These are phyloP conservation scores for Alviniconcha marisindica DNA, from an alignment of 1,140 invertebrate genomes.

Conservation along the genomic window DNA sequence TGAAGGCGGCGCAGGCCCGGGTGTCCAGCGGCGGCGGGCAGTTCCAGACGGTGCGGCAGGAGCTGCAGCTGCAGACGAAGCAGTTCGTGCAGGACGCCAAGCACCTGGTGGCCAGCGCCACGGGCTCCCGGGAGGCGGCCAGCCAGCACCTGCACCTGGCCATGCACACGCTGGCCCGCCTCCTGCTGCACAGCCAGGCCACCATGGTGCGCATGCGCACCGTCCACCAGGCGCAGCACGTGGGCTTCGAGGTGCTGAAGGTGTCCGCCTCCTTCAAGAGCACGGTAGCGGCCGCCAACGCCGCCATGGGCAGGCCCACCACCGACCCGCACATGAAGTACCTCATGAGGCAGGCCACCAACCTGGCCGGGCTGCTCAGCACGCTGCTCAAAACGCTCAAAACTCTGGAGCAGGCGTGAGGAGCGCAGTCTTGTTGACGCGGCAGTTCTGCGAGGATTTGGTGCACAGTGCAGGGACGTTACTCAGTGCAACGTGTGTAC, in stretches of 20 bases:
- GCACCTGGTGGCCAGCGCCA: slow-evolving; percentile 87
- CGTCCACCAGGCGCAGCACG: slow-evolving; percentile 86
- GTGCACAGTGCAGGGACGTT: not conserved
- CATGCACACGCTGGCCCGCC: slow-evolving; percentile 69
- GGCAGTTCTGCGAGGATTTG: too few species aligned
- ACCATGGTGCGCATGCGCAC: slow-evolving; percentile 80
- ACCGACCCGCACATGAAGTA: slow-evolving; percentile 77
- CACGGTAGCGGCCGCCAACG: slow-evolving; percentile 76
- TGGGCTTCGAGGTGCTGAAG: slow-evolving; percentile 87
- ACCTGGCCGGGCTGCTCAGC: slow-evolving; percentile 87
- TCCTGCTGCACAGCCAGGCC: slow-evolving; percentile 77
- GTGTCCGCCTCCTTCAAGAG: slow-evolving; percentile 85
- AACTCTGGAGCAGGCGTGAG: slow-evolving; percentile 20
- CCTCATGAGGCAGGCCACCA: slow-evolving; percentile 85
- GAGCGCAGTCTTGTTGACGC: too few species aligned
- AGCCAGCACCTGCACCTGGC: slow-evolving; percentile 76
- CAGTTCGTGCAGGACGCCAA: slow-evolving; percentile 90
- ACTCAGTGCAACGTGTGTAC: not conserved
- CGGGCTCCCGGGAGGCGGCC: slow-evolving; percentile 79
- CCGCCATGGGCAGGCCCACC: slow-evolving; percentile 72
- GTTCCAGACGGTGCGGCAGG: slow-evolving; percentile 80
- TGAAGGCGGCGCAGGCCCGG: slow-evolving; percentile 57
- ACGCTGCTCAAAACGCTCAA: slow-evolving; percentile 87
- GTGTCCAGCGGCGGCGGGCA: slow-evolving; percentile 60
- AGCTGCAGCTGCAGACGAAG: slow-evolving; percentile 86